These are phyloP conservation scores for Aphelenchoides bicaudatus DNA, from an alignment of 2,888 invertebrate species.

Conservation along the genomic window DNA sequence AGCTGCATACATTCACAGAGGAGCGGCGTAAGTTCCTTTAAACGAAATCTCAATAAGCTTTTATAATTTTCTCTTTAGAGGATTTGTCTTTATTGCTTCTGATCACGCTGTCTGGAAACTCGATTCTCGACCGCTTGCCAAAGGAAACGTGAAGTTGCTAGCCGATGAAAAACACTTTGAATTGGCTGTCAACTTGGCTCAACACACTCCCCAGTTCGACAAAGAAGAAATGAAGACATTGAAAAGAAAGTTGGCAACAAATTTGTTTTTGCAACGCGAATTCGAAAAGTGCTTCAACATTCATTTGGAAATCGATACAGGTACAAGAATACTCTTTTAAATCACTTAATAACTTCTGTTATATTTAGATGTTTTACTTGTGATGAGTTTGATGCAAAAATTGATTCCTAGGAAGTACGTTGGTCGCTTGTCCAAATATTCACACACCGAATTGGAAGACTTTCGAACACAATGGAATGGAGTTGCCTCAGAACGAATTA, in stretches of 20 bases:
- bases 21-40: conserved; percentile 22
- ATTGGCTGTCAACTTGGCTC: conserved; percentile 68
- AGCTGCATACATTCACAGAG: conserved; percentile 30
- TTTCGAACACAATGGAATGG: conserved; percentile 20
- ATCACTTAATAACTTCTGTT: conserved; percentile 19
- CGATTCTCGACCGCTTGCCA: conserved; percentile 72
- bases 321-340: conserved; percentile 45
- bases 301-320: conserved; percentile 80
- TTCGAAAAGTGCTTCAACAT: conserved; percentile 86
- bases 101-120: conserved; percentile 71
- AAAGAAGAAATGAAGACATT: conserved; percentile 67
- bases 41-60: neutral
- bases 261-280: conserved; percentile 81
- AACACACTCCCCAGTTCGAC: conserved; percentile 32
- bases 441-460: conserved; percentile 27
- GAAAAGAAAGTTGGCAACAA: conserved; percentile 82
- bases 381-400: conserved; percentile 88
- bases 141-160: conserved; percentile 78
- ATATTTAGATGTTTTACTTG: conserved; percentile 79
- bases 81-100: conserved; percentile 41
- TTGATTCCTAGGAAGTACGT: conserved; percentile 70
- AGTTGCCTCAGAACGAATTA: conserved; percentile 64
- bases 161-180: conserved; percentile 87
- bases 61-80: conserved; percentile 30
- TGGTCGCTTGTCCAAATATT: conserved; percentile 62